Evolutionary conservation across 2,888 invertebrate genomes (phyloP).

Genomic region (Melolontha melolontha): DNA sequence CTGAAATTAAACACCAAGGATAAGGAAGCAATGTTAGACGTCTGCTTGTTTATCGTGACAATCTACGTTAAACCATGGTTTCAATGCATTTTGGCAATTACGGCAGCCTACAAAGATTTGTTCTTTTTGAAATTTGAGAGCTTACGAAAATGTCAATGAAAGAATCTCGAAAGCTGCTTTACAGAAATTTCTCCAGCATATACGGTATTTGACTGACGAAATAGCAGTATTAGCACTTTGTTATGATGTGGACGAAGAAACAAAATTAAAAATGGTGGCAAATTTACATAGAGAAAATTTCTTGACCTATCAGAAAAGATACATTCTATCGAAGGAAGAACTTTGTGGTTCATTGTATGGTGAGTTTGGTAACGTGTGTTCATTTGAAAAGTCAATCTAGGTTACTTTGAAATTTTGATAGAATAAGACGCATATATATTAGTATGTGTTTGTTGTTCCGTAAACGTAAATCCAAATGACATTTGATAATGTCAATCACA

Average conservation of each 20-base stretch:
- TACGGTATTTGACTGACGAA: conserved; percentile 51
- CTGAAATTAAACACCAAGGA: too few relatives aligned
- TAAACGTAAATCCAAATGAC: too few relatives aligned
- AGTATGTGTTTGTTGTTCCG: too few relatives aligned
- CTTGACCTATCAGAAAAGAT: too few relatives aligned
- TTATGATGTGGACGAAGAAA: conserved; percentile 43
- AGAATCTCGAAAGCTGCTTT: too few relatives aligned
- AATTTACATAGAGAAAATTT: too few relatives aligned
- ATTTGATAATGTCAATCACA: too few relatives aligned
- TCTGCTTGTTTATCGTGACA: conserved; percentile 51
- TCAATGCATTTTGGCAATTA: conserved; percentile 45
- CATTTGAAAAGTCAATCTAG: conserved; percentile 32
- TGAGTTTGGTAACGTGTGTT: too few relatives aligned
- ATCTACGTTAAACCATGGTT: conserved; percentile 53
- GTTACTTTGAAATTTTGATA: too few relatives aligned
- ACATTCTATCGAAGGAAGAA: conserved; percentile 9
- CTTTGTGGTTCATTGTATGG: background rate
- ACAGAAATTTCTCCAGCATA: conserved; percentile 47
- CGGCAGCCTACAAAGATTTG: conserved; percentile 35
- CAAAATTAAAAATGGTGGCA: conserved; percentile 44
- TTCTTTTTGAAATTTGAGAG: too few relatives aligned
- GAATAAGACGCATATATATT: too few relatives aligned
- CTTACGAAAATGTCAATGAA: conserved; percentile 47
- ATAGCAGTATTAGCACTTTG: conserved; percentile 30
- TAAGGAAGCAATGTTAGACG: too few relatives aligned